Evolutionary conservation across 2,113 vertebrate species (phyloP).

Genomic region (Ivindomyrus marchei): DNA sequence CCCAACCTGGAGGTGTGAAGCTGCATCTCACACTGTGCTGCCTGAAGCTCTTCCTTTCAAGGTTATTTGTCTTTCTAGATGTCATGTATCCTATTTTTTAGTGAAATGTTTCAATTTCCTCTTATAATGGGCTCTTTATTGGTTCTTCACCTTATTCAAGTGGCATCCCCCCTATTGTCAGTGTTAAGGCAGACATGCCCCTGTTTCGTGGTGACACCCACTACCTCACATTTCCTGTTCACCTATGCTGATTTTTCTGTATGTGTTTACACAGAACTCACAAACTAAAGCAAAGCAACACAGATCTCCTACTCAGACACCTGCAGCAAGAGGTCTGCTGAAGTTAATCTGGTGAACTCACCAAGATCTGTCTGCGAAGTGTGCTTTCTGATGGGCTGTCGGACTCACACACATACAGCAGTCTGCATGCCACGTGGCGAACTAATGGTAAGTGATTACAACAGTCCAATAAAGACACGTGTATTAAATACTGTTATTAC

Average conservation of each 20-base stretch:
- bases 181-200: not conserved
- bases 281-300: not conserved
- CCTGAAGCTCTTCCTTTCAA: not conserved
- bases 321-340: not conserved
- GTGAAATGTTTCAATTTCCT: not conserved
- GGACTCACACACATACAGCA: slow-evolving; percentile 61
- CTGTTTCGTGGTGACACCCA: not conserved
- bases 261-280: not conserved
- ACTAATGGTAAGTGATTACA: slow-evolving; percentile 57
- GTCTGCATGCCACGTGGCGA: slow-evolving; percentile 70
- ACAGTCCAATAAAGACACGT: not conserved
- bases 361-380: slow-evolving; percentile 74
- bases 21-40: not conserved
- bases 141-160: not conserved
- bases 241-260: not conserved
- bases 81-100: not conserved
- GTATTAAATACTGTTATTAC: not conserved
- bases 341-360: slow-evolving; percentile 46
- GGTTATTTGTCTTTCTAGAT: not conserved
- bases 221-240: not conserved
- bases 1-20: not conserved
- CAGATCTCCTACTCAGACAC: not conserved
- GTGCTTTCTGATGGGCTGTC: slow-evolving; percentile 61
- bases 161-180: not conserved
- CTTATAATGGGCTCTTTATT: not conserved